Base-by-base conservation (phyloP, 2,113 vertebrate species). In the Alouatta palliata region DNA sequence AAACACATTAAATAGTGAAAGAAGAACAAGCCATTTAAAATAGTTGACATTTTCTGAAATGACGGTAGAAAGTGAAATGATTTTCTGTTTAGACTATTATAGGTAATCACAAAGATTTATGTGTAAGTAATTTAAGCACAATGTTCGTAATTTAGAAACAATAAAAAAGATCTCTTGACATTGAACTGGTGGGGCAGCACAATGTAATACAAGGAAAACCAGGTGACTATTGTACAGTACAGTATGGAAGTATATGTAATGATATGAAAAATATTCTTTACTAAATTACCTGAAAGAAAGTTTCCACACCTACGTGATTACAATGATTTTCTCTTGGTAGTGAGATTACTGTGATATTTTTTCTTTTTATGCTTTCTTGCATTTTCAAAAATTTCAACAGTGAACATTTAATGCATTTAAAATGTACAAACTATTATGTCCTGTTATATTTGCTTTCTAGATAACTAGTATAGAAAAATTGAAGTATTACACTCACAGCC, bases 281-380 rank as follows among this genome's bases (percentile, higher is more conserved):
- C 49, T 92, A 94, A 94, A 96, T 95, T 71, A 95, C 23, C 87
- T 95, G 77, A 56, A 47, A 75, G 77, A 96, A 97, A 90, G n/a
- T 95, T 86, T 61, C 80, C 16, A 73, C 13, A 68, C 11, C 27
- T 90, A 45, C 43, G 70, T 87, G 52, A 61, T 91, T 91, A 84
- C 23, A 71, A 75, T 92, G 47, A 87, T 95, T 92, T 88, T 95
- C 85, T 95, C 90, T 84, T 71, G 21, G 52, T 88, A 12, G 86
- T 90, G 8, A 91, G 71, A 96, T 87, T 79, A 43, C 45, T 86
- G n/a, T 90, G 45, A 80, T 52, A 61, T 49, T 13, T 21, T 9
- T 25, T 40, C 6, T 25, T 95, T 73, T 89, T 45, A 92, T 87
- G 75, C 27, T 91, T 95, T 84, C 40, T 25, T 93, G 21, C 6